Evolutionary conservation across 2,113 vertebrate species (phyloP), one percentile per base, ranked within the genome.

Genomic region (Hepsetus odoe): DNA sequence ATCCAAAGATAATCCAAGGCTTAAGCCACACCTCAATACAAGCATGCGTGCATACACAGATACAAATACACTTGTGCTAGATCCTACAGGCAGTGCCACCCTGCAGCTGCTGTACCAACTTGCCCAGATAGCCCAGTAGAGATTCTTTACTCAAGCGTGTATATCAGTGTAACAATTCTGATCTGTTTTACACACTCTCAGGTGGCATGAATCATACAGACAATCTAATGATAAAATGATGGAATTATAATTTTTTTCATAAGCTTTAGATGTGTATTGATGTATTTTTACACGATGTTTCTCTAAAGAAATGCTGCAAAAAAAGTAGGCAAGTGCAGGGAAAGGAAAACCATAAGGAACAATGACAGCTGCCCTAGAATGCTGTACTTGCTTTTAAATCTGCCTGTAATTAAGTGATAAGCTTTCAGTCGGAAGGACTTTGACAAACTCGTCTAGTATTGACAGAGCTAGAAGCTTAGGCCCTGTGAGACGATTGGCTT

Each of bases 121-220:
- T 68, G 71, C 64, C 40, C 28, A 67, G 20, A 38, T 20, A 80
- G 33, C 44, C 18, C 64, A 7, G 10, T 12, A 14, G n/a, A 59
- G n/a, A 46, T 61, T 35, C 4, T 30, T 61, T n/a, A 26, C 10
- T 22, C 35, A 62, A 22, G 22, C 22, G 18, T 40, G 66, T 44
- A 72, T 82, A 86, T 88, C 79, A 80, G n/a, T n/a, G n/a, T n/a
- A 84, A 86, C 83, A 73, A 77, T 69, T 82, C 83, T 85, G 87
- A 87, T 49, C 79, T 85, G 85, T 87, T 86, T 33, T 79, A 85
- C 79, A 59, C 77, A 80, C 86, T 84, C 84, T 75, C 69, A 35
- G 61, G 81, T 75, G 81, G 76, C 80, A 85, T 77, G 82, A 86
- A 76, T 85, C 66, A 81, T 38, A 76, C 33, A 81, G 33, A 76